Conservation (phyloP, 2,113 vertebrate genomes). For the Rhinolophus sinicus region DNA sequence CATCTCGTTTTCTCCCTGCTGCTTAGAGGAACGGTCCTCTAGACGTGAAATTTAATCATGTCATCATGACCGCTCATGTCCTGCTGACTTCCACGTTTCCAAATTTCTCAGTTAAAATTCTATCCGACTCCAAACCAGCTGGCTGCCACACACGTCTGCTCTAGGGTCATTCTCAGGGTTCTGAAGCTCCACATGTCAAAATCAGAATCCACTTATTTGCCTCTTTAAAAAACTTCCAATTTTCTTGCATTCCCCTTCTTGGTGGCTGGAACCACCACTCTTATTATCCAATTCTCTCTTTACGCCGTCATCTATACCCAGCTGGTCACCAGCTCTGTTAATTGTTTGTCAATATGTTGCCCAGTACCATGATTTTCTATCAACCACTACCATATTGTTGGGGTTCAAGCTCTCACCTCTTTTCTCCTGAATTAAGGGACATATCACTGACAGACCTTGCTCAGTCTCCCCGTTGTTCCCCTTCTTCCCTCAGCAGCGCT, state of each 20-base stretch:
- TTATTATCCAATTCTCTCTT: not conserved
- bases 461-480: not conserved
- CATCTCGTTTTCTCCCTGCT: not conserved
- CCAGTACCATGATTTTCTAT: not conserved
- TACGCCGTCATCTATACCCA: not conserved
- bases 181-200: not conserved
- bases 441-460: not conserved
- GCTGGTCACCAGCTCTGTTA: not conserved
- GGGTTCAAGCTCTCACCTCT: not conserved
- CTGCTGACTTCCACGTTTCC: not conserved
- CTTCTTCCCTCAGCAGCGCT: not conserved
- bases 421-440: not conserved
- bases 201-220: not conserved
- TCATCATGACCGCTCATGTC: not conserved
- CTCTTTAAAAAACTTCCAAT: not conserved
- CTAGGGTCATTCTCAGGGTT: not conserved
- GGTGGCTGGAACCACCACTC: not conserved
- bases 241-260: not conserved
- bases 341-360: not conserved
- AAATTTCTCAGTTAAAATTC: conserved; percentile 4
- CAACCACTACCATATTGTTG: not conserved
- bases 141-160: not conserved
- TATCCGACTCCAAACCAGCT: not conserved
- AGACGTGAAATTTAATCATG: not conserved
- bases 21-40: not conserved